Conservation (phyloP, 2,113 vertebrate species). For the Peucedramus taeniatus region DNA sequence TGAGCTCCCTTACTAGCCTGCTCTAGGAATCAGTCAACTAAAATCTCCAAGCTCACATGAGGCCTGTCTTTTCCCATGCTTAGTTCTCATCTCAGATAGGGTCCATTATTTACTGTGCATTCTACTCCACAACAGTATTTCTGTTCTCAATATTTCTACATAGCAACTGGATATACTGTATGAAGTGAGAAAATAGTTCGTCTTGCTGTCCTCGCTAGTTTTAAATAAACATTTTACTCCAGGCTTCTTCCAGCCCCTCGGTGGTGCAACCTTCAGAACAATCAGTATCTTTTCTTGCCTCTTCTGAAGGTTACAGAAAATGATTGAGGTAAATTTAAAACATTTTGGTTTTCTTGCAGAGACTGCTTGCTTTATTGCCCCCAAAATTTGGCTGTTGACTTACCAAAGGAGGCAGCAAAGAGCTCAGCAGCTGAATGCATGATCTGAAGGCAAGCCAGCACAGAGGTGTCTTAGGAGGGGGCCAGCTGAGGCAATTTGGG, state of each 20-base stretch:
- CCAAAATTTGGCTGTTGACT: background rate
- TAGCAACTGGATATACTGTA: background rate
- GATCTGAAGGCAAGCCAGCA: background rate
- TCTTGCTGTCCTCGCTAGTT: background rate
- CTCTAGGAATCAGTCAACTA: background rate
- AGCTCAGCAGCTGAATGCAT: background rate
- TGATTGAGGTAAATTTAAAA: background rate
- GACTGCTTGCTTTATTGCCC: background rate
- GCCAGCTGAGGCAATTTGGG: background rate
- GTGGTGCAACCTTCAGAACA: background rate
- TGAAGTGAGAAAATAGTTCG: background rate
- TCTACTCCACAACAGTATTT: background rate
- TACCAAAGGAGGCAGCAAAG: background rate
- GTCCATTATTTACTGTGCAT: background rate
- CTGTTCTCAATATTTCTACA: background rate
- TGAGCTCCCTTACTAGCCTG: background rate
- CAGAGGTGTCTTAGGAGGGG: background rate
- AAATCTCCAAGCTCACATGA: background rate
- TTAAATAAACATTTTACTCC: background rate
- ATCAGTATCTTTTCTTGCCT: background rate
- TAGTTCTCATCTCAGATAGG: background rate
- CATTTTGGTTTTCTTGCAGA: background rate
- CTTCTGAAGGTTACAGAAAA: background rate
- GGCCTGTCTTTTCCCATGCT: background rate
- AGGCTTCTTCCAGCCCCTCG: background rate